phyloP scores from a whole-genome alignment of 2,113 vertebrate species.

The Pelmatolapia mariae region DNA sequence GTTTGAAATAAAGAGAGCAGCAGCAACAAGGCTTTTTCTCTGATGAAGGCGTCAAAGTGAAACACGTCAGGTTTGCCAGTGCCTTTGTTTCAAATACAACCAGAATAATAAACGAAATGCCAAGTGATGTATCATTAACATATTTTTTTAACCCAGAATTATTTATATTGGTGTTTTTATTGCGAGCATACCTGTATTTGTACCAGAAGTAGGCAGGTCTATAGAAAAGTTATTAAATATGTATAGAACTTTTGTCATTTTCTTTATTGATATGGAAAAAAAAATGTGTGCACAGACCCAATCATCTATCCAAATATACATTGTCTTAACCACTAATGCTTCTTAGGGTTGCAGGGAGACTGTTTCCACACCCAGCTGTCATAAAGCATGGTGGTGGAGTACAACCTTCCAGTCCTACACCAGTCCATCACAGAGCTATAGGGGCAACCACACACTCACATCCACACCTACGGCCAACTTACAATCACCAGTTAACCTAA shows the following conservation, averaged over 20 bases:
- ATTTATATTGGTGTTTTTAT: background rate
- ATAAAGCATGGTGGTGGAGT: background rate
- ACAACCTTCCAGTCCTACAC: background rate
- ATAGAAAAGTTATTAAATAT: background rate
- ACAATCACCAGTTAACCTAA: background rate
- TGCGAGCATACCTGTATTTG: background rate
- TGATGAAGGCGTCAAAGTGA: background rate
- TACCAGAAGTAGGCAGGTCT: too few relatives aligned
- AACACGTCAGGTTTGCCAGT: background rate
- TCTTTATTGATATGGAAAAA: background rate
- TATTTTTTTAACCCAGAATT: background rate
- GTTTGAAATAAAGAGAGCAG: background rate
- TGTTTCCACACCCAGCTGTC: background rate
- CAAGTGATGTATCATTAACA: background rate
- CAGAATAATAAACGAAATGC: background rate
- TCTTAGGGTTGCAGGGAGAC: background rate
- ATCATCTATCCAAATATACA: background rate
- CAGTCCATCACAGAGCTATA: background rate
- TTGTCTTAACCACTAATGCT: background rate
- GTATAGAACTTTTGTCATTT: background rate
- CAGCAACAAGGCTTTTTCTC: background rate
- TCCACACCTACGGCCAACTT: background rate
- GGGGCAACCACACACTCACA: background rate
- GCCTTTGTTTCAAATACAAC: background rate
- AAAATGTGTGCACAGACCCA: background rate